Evolutionary conservation across 2,797 vertebrate species (phyloP).

Genomic region (Malacoraja senta): DNA sequence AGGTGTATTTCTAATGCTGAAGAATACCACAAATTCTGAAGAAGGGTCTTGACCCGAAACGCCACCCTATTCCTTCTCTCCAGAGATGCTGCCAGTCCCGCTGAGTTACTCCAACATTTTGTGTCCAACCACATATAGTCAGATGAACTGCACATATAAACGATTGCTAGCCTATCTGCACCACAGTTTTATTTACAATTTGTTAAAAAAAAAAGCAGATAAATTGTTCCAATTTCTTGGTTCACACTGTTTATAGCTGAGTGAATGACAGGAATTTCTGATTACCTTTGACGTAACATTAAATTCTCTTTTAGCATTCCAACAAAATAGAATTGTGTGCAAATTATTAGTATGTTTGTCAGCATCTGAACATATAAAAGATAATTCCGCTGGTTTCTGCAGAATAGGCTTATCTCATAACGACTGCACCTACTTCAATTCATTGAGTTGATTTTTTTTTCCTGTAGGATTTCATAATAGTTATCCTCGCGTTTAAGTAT

Average conservation of each 20-base stretch:
- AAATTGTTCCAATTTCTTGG: neutral
- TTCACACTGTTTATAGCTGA: neutral
- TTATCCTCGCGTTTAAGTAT: neutral
- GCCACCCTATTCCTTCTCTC: too few relatives aligned
- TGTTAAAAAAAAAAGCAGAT: too few relatives aligned
- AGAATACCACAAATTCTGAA: too few relatives aligned
- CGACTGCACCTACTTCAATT: neutral
- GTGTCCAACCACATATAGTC: too few relatives aligned
- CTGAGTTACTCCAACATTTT: too few relatives aligned
- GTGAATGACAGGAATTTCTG: neutral
- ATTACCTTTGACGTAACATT: neutral
- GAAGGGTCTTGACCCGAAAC: too few relatives aligned
- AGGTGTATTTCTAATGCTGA: too few relatives aligned
- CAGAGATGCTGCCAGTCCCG: too few relatives aligned
- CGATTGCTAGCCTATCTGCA: too few relatives aligned
- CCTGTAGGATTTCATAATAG: neutral
- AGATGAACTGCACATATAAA: too few relatives aligned
- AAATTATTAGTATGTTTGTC: neutral
- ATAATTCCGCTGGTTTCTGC: neutral
- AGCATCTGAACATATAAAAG: neutral
- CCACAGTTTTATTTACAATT: too few relatives aligned
- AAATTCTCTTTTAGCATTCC: neutral
- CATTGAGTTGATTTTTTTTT: neutral
- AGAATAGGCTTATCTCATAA: neutral
- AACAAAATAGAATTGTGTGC: neutral